phyloP scores from a whole-genome alignment of 2,797 vertebrate genomes.

The Sciaenops ocellatus region DNA sequence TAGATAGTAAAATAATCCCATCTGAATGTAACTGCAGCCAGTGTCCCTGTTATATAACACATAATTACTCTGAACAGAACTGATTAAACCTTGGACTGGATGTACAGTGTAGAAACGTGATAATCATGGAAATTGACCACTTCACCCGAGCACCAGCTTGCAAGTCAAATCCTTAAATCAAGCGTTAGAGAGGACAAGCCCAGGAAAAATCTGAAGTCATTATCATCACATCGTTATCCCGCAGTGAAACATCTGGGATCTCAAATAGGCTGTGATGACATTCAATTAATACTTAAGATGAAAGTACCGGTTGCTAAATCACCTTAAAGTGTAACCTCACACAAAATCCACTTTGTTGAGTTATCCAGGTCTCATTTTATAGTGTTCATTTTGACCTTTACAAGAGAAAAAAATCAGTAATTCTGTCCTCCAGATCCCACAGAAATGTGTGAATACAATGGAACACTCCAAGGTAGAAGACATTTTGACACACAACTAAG shows the following conservation, averaged over 20 bases:
- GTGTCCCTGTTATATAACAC: neutral
- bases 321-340: neutral
- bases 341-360: neutral
- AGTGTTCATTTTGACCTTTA: neutral
- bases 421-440: neutral
- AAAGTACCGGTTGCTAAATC: slow-evolving; percentile 16
- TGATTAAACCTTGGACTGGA: slow-evolving; percentile 10
- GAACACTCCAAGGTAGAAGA: neutral
- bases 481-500: neutral
- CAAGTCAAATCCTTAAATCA: slow-evolving; percentile 34
- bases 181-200: slow-evolving; percentile 14
- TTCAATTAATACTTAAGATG: slow-evolving; percentile 41
- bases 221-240: slow-evolving; percentile 50
- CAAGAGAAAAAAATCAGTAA: neutral
- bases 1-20: neutral
- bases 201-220: slow-evolving; percentile 39
- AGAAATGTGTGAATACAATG: neutral
- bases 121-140: neutral
- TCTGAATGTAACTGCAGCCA: neutral
- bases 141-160: neutral
- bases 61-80: slow-evolving; percentile 8
- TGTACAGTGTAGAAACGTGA: neutral
- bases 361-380: neutral
- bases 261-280: slow-evolving; percentile 26
- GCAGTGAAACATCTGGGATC: slow-evolving; percentile 52